A percentile compares a stretch with the other conserved stretches of the same genome.
phyloP scores from a whole-genome alignment of 2,888 invertebrate genomes.

The Aporophyla lueneburgensis region DNA sequence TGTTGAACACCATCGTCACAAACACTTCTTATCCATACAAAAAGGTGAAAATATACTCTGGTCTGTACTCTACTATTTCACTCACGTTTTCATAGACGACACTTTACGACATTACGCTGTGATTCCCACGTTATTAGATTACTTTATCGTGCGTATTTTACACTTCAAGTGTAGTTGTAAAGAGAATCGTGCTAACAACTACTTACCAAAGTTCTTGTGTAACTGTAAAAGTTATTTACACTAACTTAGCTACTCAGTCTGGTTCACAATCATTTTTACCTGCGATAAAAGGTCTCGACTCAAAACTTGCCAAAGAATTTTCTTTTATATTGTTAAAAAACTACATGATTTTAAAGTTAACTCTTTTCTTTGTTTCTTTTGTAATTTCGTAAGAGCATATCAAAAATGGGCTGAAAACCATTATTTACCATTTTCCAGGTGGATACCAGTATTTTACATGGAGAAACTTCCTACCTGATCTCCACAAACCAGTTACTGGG shows the following conservation, averaged over 20 bases:
- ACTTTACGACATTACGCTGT: slow-evolving; percentile 57
- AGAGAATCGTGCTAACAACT: slow-evolving; percentile 43
- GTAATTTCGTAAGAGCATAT: not conserved
- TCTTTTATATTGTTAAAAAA: not conserved
- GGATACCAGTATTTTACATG: no score
- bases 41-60: slow-evolving; percentile 43
- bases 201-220: slow-evolving; percentile 24
- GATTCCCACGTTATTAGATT: slow-evolving; percentile 68
- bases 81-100: slow-evolving; percentile 64
- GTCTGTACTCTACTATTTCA: slow-evolving; percentile 50
- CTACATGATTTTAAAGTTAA: not conserved
- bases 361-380: not conserved
- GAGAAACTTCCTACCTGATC: no score
- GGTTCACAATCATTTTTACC: not conserved
- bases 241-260: not conserved
- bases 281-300: not conserved
- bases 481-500: no score
- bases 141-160: slow-evolving; percentile 30
- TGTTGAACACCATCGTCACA: slow-evolving; percentile 4
- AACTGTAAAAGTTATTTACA: slow-evolving; percentile 45
- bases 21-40: slow-evolving; percentile 19
- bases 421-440: no score
- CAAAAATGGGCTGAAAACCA: no score
- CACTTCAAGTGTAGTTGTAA: slow-evolving; percentile 23
- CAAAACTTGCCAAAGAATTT: slow-evolving; percentile 2